Conservation (phyloP, 2,113 vertebrate species). For the Bungarus multicinctus region DNA sequence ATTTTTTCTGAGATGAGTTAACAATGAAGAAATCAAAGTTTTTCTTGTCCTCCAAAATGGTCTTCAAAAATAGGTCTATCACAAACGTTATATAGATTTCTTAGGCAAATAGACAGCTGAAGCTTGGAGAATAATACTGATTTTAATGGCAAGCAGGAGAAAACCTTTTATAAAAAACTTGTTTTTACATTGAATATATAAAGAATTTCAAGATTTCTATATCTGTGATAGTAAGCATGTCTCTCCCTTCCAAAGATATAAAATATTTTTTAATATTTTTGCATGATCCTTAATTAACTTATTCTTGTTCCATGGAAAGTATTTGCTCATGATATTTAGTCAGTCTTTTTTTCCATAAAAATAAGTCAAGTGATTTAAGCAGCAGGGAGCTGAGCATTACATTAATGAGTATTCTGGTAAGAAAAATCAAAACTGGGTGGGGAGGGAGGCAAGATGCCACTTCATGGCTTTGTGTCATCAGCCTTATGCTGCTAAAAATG, state of each 20-base stretch:
- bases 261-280: neutral
- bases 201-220: neutral
- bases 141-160: constrained; percentile 15
- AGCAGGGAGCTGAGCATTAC: neutral
- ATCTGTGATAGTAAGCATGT: neutral
- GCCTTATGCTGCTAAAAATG: constrained; percentile 6
- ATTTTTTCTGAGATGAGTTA: neutral
- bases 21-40: neutral
- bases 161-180: neutral
- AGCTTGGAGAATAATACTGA: neutral
- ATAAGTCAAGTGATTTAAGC: neutral
- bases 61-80: neutral
- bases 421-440: neutral
- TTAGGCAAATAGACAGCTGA: neutral
- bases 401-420: neutral
- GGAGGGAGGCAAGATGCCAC: fast-evolving
- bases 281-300: neutral
- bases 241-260: neutral
- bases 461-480: neutral
- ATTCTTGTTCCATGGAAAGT: neutral
- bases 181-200: constrained; percentile 7
- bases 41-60: neutral
- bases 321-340: neutral
- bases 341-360: constrained; percentile 13
- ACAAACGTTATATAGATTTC: neutral